A percentile compares a stretch with the other conserved stretches of the same genome.
phyloP scores from a whole-genome alignment of 2,888 invertebrate species.

The Caenorhabditis becei region DNA sequence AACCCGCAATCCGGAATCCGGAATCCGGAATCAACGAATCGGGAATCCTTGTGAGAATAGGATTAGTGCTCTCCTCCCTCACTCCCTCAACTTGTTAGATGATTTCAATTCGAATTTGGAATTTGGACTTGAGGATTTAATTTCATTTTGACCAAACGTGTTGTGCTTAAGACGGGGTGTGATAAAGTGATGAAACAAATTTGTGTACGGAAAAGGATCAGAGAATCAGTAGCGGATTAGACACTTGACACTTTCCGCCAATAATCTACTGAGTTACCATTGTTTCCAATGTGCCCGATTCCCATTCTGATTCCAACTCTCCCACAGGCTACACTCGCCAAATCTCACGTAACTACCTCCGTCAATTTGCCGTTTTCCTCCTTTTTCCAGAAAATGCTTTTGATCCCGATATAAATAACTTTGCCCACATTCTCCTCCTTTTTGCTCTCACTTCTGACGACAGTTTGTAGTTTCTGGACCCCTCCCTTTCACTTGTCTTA shows the following conservation, averaged over 20 bases:
- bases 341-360: constrained; percentile 1
- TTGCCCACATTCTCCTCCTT: too few relatives aligned
- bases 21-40: background rate
- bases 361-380: background rate
- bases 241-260: background rate
- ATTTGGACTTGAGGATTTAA: background rate
- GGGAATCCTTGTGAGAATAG: constrained; percentile 18
- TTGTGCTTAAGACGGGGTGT: background rate
- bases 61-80: constrained; percentile 7
- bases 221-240: background rate
- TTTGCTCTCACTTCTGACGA: background rate
- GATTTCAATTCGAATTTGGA: background rate
- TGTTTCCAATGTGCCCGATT: background rate
- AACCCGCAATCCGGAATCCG: background rate
- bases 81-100: background rate
- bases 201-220: background rate
- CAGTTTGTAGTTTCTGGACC: background rate
- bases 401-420: background rate
- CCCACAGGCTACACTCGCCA: background rate
- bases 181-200: background rate
- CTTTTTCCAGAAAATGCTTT: constrained; percentile 3
- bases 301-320: background rate
- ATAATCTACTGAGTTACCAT: constrained; percentile 1
- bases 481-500: background rate
- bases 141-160: background rate